Base-by-base conservation (phyloP, 1,140 invertebrate genomes). In the Drosophila nebulosa region DNA sequence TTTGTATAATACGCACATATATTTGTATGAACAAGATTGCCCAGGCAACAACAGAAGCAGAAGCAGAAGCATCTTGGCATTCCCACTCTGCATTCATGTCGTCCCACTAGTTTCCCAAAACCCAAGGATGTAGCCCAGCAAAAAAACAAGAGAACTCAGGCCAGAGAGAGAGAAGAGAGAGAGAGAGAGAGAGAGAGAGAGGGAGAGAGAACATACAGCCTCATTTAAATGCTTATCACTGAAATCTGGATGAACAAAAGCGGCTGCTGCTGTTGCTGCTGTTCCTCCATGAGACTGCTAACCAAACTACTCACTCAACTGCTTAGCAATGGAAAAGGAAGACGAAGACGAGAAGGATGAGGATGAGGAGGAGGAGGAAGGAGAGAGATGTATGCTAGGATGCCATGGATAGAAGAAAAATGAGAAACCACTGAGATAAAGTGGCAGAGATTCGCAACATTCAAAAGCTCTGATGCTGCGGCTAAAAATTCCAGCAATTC, bases 161-260 rank as follows among this genome's bases (percentile, higher is more conserved):
- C 42, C 58, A 69, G 66, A 62, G 42, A 64, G 35, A 35, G 27
- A 59, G 61, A 36, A 35, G 51, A 16, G 42, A 46, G 21, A 21
- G 53, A 50, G 30, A 67, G 53, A 50, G 30, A 67, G n/a, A 69
- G 66, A 62, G 42, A 64, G 35, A 35, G 27, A 59, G 61, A 35
- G 51, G 14, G 42, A 46, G 21, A 21, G 53, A 50, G 30, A 67
- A 59, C 69, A 76, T 62, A 74, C 67, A 85, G 72, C 72, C 80
- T 89, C 85, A 89, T 89, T 89, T 89, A 89, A 89, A 89, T 89
- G 80, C 80, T 89, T 89, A 89, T 89, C 85, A 85, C 71, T 76
- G 69, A 57, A 67, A 89, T 89, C 85, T 88, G 80, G 74, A 89
- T 85, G 86, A 89, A 89, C 85, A 89, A 89, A 89, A 89, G 85